Base-by-base conservation (phyloP, 2,888 invertebrate genomes). In the Lasius fuliginosus region DNA sequence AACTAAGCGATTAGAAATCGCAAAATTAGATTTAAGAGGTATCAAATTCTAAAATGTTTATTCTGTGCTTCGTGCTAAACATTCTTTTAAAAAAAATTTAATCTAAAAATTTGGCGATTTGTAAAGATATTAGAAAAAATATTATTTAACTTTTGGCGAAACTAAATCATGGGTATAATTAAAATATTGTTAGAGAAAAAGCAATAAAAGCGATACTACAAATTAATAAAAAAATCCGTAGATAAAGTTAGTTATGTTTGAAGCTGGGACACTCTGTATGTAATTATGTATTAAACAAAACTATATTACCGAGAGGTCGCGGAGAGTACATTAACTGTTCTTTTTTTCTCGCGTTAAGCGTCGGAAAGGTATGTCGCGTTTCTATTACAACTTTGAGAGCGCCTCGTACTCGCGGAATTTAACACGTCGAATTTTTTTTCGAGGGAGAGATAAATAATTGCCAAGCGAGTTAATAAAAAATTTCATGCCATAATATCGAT, bases 291-390 rank as follows among this genome's bases (percentile, higher is more conserved):
- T 27, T 27, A 73, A 40, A 73, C 12, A 58, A 4, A 58, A 27
- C 23, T 27, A 40, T 1, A 58, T 18, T 73, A 58, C 40, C 5
- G 27, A 40, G 27, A 40, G 40, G 30, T 73, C 23, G 3, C 30
- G 1, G 3, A 42, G n/a, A 53, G 23, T 40, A 27, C 3, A 69
- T 36, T 42, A 36, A 36, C 5, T 33, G 30, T 33, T 75, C n/a
- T 46, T 75, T 74, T 76, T 76, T 67, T 76, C 12, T 53, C 27
- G 12, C 12, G 53, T 76, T 62, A 62, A 75, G 4, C 46, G 33
- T 46, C 6, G 49, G 18, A 40, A 65, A 49, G 11, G 6, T n/a
- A 67, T 53, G 27, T 27, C 49, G 40, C 33, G 11, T 53, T 76
- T 8, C 5, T 76, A 23, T 15, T 49, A 65, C 9, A 60, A 11